Evolutionary conservation across 2,797 vertebrate species (phyloP), one percentile per base, ranked within the genome.

Genomic region (Coregonus ussuriensis): DNA sequence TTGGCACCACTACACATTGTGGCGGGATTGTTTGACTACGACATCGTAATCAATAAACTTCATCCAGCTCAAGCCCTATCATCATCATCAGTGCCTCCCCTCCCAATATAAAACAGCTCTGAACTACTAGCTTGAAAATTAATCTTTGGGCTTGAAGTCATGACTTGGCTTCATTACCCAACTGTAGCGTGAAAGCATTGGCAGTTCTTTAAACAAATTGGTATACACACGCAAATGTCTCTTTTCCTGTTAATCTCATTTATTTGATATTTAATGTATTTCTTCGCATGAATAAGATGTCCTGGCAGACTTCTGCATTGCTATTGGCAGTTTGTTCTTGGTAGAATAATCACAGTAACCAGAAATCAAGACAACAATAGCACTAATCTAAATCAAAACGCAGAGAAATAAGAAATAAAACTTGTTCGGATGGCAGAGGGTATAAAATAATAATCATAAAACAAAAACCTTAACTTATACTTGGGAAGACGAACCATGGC

Each of bases 401-500:
- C 33, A 78, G 21, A 33, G 52, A 79, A 90, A 77, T 71, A 81
- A 85, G 77, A 89, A 87, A 89, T 41, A 87, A 74, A 91, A 83
- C 80, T 93, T 94, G 93, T 92, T 93, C 86, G 73, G 84, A 90
- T 81, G 84, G 92, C 91, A 91, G 89, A 89, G 89, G 91, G 37
- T 41, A 25, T 33, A 33, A 88, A 91, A 91, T 90, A 89, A 91
- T 84, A 84, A 84, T 47, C 2, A 2, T 47, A 81, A 80, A 78
- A 70, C 31, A 52, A 71, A 74, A 75, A 81, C 11, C 14, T 63
- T 6, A 84, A 85, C 85, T 77, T 74, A 74, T 91, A 84, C 86
- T 93, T 85, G 94, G 94, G 94, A 95, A 95, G 94, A 95, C 94
- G 85, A 91, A 94, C 91, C 92, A 95, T 95, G 94, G 95, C 95